Evolutionary conservation across 2,888 invertebrate genomes (phyloP).

Genomic region (Hydraecia micacea): DNA sequence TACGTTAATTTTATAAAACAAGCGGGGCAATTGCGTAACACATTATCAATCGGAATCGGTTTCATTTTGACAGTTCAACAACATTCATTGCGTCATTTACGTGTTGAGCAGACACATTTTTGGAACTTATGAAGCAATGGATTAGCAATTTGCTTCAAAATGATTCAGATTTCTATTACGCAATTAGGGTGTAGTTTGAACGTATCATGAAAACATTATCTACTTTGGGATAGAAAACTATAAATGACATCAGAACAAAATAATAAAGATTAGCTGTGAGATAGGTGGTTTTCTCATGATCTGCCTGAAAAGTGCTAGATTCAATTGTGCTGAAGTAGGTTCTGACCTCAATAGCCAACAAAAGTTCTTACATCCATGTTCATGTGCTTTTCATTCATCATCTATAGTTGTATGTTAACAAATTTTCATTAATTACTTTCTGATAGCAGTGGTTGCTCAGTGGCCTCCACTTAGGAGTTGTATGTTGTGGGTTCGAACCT

Average conservation of each 20-base stretch:
- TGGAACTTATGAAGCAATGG: too few relatives aligned
- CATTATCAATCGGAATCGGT: too few relatives aligned
- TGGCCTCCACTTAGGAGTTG: too few relatives aligned
- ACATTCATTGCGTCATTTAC: too few relatives aligned
- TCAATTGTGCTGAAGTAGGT: not conserved
- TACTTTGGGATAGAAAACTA: not conserved
- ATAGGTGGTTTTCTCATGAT: not conserved
- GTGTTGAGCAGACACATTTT: too few relatives aligned
- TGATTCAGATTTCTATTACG: too few relatives aligned
- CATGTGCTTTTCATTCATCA: not conserved
- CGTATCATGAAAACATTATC: not conserved
- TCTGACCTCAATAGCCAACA: not conserved
- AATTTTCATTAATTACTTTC: not conserved
- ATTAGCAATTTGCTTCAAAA: too few relatives aligned
- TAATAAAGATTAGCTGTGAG: not conserved
- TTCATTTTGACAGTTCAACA: too few relatives aligned
- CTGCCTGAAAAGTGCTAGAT: not conserved
- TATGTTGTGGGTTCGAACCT: too few relatives aligned
- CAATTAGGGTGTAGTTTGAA: too few relatives aligned
- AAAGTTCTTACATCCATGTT: not conserved
- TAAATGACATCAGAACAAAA: not conserved
- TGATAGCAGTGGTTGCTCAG: not conserved
- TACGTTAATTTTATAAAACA: not conserved
- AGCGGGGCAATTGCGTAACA: too few relatives aligned
- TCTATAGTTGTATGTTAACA: not conserved